A percentile compares a stretch with the other conserved stretches of the same genome.
phyloP scores from a whole-genome alignment of 2,113 vertebrate species.

The Saccopteryx leptura region DNA sequence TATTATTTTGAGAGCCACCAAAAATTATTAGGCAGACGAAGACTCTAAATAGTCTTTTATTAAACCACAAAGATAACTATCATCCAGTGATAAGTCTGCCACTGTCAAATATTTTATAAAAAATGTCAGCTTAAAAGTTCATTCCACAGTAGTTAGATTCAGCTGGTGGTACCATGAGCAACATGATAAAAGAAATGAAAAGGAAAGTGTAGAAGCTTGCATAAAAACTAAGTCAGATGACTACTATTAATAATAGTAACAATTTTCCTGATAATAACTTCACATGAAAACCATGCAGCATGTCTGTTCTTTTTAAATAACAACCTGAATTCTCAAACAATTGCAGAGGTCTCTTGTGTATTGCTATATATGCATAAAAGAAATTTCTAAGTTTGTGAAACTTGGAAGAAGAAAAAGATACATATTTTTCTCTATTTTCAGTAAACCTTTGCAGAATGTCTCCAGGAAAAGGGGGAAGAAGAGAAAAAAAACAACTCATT shows the following conservation, averaged over 20 bases:
- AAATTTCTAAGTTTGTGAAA: constrained; percentile 46
- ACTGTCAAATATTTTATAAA: constrained; percentile 40
- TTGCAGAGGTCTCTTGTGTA: background rate
- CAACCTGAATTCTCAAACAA: constrained; percentile 3
- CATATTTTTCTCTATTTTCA: background rate
- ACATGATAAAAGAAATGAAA: background rate
- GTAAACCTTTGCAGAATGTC: background rate
- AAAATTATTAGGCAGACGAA: background rate
- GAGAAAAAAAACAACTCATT: constrained; percentile 46
- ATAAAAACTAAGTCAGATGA: background rate
- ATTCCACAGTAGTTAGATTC: background rate
- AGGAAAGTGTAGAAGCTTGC: background rate
- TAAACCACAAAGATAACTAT: background rate
- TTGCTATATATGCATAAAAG: background rate
- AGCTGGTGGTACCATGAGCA: background rate
- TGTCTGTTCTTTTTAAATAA: background rate
- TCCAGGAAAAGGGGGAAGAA: background rate
- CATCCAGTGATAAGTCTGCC: background rate
- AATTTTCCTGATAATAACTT: background rate
- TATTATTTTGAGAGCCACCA: background rate
- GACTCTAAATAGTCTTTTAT: background rate
- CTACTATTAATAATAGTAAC: background rate
- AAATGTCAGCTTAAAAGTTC: background rate
- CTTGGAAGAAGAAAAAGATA: background rate
- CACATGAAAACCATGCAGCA: background rate